Conservation (phyloP, 2,113 vertebrate genomes). For the Martes martes region DNA sequence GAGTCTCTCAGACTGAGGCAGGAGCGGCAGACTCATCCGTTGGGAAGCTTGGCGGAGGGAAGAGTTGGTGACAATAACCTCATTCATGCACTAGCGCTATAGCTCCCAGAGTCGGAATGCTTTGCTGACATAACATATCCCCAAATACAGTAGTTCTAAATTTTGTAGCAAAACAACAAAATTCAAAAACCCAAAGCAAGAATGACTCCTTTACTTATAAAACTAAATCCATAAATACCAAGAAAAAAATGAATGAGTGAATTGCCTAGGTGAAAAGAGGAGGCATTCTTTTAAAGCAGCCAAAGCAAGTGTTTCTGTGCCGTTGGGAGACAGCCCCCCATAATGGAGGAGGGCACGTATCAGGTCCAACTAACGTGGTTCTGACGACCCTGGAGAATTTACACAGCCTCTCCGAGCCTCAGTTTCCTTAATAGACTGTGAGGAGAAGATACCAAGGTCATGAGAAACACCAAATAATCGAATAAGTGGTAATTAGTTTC, state of each 20-base stretch:
- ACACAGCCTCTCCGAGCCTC: not conserved
- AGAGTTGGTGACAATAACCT: constrained; percentile 58
- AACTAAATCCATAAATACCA: not conserved
- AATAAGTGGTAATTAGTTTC: not conserved
- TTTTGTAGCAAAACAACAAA: constrained; percentile 61
- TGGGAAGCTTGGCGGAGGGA: constrained; percentile 50
- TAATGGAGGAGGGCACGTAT: not conserved
- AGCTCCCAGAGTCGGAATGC: constrained; percentile 67
- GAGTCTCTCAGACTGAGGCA: constrained; percentile 23
- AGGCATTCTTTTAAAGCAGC: not conserved
- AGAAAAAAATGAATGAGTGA: not conserved
- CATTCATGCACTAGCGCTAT: constrained; percentile 50
- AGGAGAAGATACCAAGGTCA: not conserved
- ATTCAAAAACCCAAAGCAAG: not conserved
- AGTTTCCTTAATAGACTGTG: not conserved
- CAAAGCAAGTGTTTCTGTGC: not conserved
- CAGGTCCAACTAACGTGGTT: not conserved
- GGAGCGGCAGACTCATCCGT: constrained; percentile 50
- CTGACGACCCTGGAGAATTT: not conserved
- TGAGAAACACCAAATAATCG: not conserved
- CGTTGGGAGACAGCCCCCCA: not conserved
- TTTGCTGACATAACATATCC: constrained; percentile 52
- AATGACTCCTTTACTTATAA: not conserved
- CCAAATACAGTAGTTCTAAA: constrained; percentile 48
- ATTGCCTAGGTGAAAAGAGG: not conserved